Evolutionary conservation across 2,888 invertebrate genomes (phyloP).

Genomic region (Mythimna albipuncta): DNA sequence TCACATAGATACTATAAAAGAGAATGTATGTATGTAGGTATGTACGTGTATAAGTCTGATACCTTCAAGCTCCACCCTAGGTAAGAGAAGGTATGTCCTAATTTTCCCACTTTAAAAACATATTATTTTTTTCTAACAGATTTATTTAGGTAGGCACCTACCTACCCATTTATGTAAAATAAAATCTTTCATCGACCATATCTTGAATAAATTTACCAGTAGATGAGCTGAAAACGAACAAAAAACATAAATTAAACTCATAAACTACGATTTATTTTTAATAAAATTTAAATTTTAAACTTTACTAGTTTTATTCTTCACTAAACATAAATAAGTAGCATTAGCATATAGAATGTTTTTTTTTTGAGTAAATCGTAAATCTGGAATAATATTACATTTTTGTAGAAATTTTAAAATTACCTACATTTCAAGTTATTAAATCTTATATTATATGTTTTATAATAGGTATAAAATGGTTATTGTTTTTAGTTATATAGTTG

Average conservation of each 20-base stretch:
- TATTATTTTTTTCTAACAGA: neutral
- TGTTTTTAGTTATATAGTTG: neutral
- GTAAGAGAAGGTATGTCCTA: too few relatives aligned
- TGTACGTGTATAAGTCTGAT: too few relatives aligned
- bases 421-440: neutral
- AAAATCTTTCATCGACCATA: neutral
- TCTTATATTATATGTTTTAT: neutral
- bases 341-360: constrained; percentile 43
- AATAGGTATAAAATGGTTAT: neutral
- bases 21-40: too few relatives aligned
- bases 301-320: constrained; percentile 12
- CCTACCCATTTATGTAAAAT: constrained; percentile 9
- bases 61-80: too few relatives aligned
- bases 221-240: constrained; percentile 19
- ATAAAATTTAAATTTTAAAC: constrained; percentile 16
- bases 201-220: constrained; percentile 35
- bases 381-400: neutral
- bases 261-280: constrained; percentile 17
- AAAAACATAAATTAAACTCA: constrained; percentile 31
- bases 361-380: constrained; percentile 23
- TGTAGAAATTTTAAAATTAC: neutral
- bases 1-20: too few relatives aligned
- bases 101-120: neutral
- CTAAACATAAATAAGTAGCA: constrained; percentile 24
- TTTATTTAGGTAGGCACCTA: neutral